Conservation (phyloP, 53 echinoderm and acorn worm genomes). For the Crossaster papposus region DNA sequence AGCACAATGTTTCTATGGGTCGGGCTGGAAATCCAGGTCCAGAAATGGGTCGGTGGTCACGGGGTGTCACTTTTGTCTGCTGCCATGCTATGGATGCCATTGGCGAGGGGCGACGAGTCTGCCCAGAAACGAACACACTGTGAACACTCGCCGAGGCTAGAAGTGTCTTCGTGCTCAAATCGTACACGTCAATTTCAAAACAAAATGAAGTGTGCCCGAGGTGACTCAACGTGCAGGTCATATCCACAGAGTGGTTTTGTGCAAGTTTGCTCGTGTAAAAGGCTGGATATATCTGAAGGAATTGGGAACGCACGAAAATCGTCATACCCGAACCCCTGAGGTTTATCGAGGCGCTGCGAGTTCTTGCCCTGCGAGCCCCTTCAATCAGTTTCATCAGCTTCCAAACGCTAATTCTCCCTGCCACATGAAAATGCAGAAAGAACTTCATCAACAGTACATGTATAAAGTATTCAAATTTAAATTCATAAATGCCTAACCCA, state of each 20-base stretch:
- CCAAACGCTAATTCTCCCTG: slow-evolving; percentile 49
- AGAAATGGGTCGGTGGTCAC: slow-evolving; percentile 5
- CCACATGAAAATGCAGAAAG: too few species aligned
- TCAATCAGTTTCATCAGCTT: slow-evolving; percentile 34
- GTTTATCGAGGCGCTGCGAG: background rate
- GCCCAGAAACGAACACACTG: slow-evolving; percentile 8
- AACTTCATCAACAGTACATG: too few species aligned
- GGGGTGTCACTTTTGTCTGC: too few species aligned
- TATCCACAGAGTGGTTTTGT: background rate
- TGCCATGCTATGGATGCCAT: background rate
- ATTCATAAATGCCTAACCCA: too few species aligned
- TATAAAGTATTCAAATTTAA: too few species aligned
- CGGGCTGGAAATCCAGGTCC: slow-evolving; percentile 3
- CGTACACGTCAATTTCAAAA: background rate
- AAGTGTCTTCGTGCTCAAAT: slow-evolving; percentile 2
- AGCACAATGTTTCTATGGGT: background rate
- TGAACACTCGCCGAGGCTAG: slow-evolving; percentile 27
- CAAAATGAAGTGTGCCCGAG: slow-evolving; percentile 42
- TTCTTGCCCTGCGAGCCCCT: background rate
- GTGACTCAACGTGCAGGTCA: slow-evolving; percentile 28
- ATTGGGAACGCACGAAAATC: slow-evolving; percentile 13
- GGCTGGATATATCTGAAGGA: slow-evolving; percentile 18
- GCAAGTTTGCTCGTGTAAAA: background rate
- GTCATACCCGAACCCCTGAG: background rate
- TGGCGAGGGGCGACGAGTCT: slow-evolving; percentile 16